Percentiles rank a stretch among this genome's conserved stretches.
Conservation (phyloP, 2,888 invertebrate species). For the Heterodera filipjevi region DNA sequence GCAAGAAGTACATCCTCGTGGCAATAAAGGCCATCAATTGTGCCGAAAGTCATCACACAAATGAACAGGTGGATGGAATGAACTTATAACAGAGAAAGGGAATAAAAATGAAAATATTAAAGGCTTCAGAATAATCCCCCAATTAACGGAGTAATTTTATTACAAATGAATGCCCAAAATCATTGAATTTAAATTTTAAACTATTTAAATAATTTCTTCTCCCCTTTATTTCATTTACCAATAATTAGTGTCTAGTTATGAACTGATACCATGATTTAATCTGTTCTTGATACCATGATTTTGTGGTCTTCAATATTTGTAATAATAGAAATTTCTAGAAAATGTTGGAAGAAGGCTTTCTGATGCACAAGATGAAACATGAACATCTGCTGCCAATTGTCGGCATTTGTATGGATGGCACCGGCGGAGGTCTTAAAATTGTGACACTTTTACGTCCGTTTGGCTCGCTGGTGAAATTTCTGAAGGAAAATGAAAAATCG, state of each 20-base stretch:
- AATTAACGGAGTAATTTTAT: no score
- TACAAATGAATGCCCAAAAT: no score
- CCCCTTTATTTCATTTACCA: no score
- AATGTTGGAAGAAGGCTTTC: conserved; percentile 58
- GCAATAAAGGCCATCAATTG: conserved; percentile 53
- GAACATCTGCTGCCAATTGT: conserved; percentile 58
- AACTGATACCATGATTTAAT: no score
- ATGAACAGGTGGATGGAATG: conserved; percentile 32
- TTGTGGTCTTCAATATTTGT: no score
- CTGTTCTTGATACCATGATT: no score
- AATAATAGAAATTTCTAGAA: conserved; percentile 49
- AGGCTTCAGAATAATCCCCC: no score
- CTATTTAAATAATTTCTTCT: no score
- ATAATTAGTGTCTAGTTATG: no score
- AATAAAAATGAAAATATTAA: not conserved
- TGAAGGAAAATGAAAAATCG: conserved; percentile 85
- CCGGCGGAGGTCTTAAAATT: conserved; percentile 46
- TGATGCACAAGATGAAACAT: conserved; percentile 57
- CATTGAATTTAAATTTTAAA: no score
- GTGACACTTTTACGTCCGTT: conserved; percentile 96
- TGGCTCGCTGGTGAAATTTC: conserved; percentile 91
- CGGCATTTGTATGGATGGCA: conserved; percentile 60
- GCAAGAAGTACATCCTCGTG: conserved; percentile 47
- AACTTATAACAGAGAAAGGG: not conserved
- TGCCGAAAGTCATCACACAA: conserved; percentile 30